A percentile compares a stretch with the other conserved stretches of the same genome.
Conservation (phyloP, 2,888 invertebrate genomes). For the Hyppa rectilinea region DNA sequence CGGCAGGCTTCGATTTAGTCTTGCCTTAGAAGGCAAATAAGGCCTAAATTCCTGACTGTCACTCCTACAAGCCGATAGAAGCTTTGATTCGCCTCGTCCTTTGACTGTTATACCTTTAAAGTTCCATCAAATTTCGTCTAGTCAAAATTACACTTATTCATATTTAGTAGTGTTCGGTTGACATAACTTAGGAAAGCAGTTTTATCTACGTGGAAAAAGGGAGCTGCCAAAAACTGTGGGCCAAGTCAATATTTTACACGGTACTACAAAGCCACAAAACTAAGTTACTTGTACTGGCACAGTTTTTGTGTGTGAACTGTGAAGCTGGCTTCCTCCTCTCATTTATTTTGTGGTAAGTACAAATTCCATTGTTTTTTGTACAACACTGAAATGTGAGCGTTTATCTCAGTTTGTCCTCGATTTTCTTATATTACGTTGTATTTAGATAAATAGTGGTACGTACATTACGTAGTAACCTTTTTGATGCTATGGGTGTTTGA, state of each 20-base stretch:
- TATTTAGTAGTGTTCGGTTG: neutral
- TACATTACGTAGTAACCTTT: neutral
- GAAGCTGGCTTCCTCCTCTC: conserved; percentile 33
- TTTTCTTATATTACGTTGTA: conserved; percentile 28
- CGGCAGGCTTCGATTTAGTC: no score
- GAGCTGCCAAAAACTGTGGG: conserved; percentile 34
- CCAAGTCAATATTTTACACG: conserved; percentile 51
- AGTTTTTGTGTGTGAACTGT: conserved; percentile 53
- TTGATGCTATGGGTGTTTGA: neutral
- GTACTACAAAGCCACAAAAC: conserved; percentile 53
- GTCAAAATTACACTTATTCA: neutral
- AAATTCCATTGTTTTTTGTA: conserved; percentile 67
- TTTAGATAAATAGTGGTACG: conserved; percentile 10
- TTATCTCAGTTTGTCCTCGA: conserved; percentile 46
- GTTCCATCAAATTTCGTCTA: neutral
- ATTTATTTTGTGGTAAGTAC: conserved; percentile 47
- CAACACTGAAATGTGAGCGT: conserved; percentile 56
- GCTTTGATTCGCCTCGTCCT: neutral
- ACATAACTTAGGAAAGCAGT: conserved; percentile 11
- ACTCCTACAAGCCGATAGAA: neutral
- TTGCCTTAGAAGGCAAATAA: neutral
- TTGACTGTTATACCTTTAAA: neutral
- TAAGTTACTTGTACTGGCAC: conserved; percentile 39
- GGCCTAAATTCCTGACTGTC: neutral
- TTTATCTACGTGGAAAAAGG: conserved; percentile 29